A percentile compares a stretch with the other conserved stretches of the same genome.
These are phyloP conservation scores for Atherinomorus stipes DNA, from an alignment of 2,113 vertebrate genomes.

Conservation along the genomic window DNA sequence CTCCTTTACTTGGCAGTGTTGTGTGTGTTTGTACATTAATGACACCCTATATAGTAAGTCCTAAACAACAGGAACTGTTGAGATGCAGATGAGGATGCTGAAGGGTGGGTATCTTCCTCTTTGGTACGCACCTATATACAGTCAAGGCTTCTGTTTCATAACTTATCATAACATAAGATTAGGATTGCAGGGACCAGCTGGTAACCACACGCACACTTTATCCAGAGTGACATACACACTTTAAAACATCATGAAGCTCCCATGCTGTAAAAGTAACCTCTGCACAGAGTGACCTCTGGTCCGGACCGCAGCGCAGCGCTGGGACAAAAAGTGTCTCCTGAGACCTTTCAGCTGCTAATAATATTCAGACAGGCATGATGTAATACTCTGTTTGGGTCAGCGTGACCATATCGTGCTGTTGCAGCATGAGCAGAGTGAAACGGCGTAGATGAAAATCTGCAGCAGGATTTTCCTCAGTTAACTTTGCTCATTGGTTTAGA, in stretches of 20 bases:
- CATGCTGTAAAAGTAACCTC: conserved; percentile 33
- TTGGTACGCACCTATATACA: conserved; percentile 63
- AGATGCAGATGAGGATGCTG: conserved; percentile 80
- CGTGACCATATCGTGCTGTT: conserved; percentile 18
- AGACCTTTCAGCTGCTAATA: conserved; percentile 39
- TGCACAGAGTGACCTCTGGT: conserved; percentile 52
- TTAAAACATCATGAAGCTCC: conserved; percentile 17
- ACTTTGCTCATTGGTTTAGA: background rate
- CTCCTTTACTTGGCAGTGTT: conserved; percentile 67
- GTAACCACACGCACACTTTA: conserved; percentile 21
- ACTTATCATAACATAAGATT: conserved; percentile 50
- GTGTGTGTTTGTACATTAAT: conserved; percentile 56
- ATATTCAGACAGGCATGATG: conserved; percentile 43
- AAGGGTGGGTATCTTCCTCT: conserved; percentile 75
- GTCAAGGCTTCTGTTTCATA: conserved; percentile 70
- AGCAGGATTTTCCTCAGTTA: conserved; percentile 21
- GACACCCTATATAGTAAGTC: conserved; percentile 75
- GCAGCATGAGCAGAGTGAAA: conserved; percentile 14
- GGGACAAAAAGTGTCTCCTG: conserved; percentile 37
- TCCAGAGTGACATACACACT: conserved; percentile 20
- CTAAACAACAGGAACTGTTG: conserved; percentile 81
- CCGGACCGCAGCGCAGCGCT: conserved; percentile 25
- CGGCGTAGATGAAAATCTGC: conserved; percentile 3
- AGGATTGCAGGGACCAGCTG: conserved; percentile 21
- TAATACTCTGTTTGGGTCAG: conserved; percentile 31